Percentiles rank a stretch among this genome's conserved stretches.
Conservation (phyloP, 2,888 invertebrate species). For the Chorisops tibialis region DNA sequence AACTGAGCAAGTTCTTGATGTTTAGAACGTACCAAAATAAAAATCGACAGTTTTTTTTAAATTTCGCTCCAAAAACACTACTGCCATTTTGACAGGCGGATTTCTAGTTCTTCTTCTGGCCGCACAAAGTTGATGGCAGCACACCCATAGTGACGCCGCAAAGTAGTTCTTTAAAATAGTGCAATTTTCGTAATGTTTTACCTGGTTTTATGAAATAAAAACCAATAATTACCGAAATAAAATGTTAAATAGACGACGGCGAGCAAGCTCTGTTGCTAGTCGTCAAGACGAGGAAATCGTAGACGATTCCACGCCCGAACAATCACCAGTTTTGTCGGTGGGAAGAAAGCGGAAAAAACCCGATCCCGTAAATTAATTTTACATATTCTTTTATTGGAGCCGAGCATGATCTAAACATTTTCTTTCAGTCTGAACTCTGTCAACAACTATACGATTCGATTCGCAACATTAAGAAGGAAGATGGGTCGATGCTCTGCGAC, state of each 20-base stretch:
- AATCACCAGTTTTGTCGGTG: constrained; percentile 47
- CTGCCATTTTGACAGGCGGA: no score
- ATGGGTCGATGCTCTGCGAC: constrained; percentile 86
- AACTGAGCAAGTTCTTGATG: no score
- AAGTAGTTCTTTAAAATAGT: background rate
- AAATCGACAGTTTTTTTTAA: no score
- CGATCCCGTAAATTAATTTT: constrained; percentile 61
- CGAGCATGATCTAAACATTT: background rate
- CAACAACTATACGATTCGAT: constrained; percentile 92
- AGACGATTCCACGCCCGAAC: constrained; percentile 59
- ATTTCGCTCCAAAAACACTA: no score
- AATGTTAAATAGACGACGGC: constrained; percentile 65
- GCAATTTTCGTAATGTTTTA: background rate
- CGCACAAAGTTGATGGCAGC: no score
- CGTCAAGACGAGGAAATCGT: constrained; percentile 69
- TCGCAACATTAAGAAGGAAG: constrained; percentile 86
- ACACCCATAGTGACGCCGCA: no score
- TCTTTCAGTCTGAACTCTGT: constrained; percentile 71
- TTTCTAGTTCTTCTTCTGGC: no score
- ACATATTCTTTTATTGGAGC: background rate
- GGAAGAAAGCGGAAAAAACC: constrained; percentile 67
- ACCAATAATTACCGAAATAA: background rate
- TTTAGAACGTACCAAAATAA: no score
- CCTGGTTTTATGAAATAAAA: no score
- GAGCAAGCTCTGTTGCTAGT: constrained; percentile 78